These are phyloP conservation scores for Pomatorhinus ruficollis DNA, from an alignment of 2,113 vertebrate species.

Conservation along the genomic window DNA sequence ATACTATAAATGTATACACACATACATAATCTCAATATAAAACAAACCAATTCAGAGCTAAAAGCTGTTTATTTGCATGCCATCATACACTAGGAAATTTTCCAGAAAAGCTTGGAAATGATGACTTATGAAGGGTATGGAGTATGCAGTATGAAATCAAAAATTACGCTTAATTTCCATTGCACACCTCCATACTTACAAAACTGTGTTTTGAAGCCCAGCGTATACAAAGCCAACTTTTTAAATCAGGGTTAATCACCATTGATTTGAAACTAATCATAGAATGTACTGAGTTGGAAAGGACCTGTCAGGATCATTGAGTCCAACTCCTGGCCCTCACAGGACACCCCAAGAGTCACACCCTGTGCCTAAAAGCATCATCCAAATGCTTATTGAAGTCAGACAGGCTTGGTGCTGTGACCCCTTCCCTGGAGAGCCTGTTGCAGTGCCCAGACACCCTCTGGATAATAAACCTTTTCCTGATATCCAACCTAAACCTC, in stretches of 20 bases:
- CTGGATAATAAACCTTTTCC: neutral
- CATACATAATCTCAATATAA: neutral
- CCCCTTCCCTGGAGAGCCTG: neutral
- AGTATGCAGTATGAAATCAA: neutral
- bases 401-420: neutral
- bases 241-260: neutral
- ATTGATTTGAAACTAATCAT: neutral
- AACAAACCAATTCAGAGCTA: neutral
- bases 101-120: neutral
- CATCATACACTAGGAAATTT: neutral
- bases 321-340: neutral
- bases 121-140: neutral
- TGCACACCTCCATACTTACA: neutral
- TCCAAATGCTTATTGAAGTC: neutral
- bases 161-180: neutral
- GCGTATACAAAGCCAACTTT: neutral
- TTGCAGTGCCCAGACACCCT: neutral
- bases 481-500: neutral
- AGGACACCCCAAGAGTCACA: neutral
- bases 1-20: neutral
- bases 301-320: rapidly evolving
- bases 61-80: neutral
- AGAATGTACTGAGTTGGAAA: neutral
- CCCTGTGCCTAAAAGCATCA: rapidly evolving
- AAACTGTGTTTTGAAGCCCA: neutral